phyloP scores from a whole-genome alignment of 2,113 vertebrate species.

The Brachionichthys hirsutus region DNA sequence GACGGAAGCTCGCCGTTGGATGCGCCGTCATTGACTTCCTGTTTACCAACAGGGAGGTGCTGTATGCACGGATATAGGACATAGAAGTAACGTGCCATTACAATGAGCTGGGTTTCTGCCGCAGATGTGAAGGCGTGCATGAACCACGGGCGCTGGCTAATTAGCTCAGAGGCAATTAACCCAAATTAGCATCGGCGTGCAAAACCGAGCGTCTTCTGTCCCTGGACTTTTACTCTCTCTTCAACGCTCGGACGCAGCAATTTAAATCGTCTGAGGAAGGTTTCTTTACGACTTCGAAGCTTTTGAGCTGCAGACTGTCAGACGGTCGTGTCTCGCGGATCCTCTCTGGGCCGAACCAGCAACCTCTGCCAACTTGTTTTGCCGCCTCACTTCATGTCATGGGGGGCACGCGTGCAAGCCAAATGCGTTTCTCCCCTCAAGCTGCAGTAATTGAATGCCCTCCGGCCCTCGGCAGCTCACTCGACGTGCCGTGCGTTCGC shows the following conservation, averaged over 20 bases:
- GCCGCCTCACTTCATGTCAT: neutral
- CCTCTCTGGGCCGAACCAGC: neutral
- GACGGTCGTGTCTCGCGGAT: conserved; percentile 5
- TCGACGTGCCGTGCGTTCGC: conserved; percentile 24
- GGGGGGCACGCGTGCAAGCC: neutral
- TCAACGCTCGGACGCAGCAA: no score
- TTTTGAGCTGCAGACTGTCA: conserved; percentile 10
- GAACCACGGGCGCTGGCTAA: neutral
- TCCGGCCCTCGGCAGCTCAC: conserved; percentile 5
- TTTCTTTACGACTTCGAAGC: neutral
- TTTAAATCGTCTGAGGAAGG: no score
- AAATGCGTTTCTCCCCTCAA: conserved; percentile 12
- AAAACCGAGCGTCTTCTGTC: neutral
- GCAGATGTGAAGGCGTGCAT: no score
- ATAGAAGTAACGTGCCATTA: no score
- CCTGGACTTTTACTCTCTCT: neutral
- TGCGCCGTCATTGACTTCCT: no score
- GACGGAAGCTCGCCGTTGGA: no score
- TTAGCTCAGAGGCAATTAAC: conserved; percentile 34
- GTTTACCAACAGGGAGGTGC: no score
- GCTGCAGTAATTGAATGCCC: conserved; percentile 34
- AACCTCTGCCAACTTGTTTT: conserved; percentile 37
- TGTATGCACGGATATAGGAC: no score
- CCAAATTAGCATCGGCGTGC: conserved; percentile 19
- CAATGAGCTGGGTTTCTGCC: no score